Evolutionary conservation across 2,888 invertebrate genomes (phyloP).

Genomic region (Psylliodes chrysocephalus): DNA sequence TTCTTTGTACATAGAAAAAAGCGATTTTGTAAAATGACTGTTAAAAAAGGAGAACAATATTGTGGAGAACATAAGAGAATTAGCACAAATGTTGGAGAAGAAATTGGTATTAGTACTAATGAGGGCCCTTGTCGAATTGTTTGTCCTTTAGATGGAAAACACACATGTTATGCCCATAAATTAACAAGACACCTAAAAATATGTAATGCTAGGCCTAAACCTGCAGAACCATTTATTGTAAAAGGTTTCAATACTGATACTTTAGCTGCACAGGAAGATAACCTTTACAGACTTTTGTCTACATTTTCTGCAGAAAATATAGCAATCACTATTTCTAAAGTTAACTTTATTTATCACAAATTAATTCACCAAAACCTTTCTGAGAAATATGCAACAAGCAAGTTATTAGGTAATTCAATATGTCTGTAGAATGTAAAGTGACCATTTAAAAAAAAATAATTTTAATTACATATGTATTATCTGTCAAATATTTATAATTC

Average conservation of each 20-base stretch:
- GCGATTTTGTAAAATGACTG: conserved; percentile 80
- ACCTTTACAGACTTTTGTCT: conserved; percentile 58
- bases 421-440: conserved; percentile 66
- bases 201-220: conserved; percentile 74
- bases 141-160: conserved; percentile 80
- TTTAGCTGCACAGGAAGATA: conserved; percentile 31
- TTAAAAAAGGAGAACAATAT: conserved; percentile 73
- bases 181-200: conserved; percentile 76
- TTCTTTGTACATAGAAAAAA: conserved; percentile 78
- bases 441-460: too few relatives aligned
- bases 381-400: not conserved
- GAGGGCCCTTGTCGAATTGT: conserved; percentile 67
- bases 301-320: conserved; percentile 61
- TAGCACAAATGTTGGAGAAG: conserved; percentile 56
- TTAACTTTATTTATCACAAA: conserved; percentile 62
- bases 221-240: conserved; percentile 67
- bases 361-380: conserved; percentile 29
- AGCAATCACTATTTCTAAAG: conserved; percentile 62
- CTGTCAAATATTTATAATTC: too few relatives aligned
- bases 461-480: too few relatives aligned
- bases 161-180: conserved; percentile 76
- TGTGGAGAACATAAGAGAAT: conserved; percentile 75
- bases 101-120: conserved; percentile 26
- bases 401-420: conserved; percentile 1
- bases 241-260: conserved; percentile 66